Evolutionary conservation across 2,113 vertebrate species (phyloP), one percentile per base, ranked within the genome.

Genomic region (Ursus arctos): DNA sequence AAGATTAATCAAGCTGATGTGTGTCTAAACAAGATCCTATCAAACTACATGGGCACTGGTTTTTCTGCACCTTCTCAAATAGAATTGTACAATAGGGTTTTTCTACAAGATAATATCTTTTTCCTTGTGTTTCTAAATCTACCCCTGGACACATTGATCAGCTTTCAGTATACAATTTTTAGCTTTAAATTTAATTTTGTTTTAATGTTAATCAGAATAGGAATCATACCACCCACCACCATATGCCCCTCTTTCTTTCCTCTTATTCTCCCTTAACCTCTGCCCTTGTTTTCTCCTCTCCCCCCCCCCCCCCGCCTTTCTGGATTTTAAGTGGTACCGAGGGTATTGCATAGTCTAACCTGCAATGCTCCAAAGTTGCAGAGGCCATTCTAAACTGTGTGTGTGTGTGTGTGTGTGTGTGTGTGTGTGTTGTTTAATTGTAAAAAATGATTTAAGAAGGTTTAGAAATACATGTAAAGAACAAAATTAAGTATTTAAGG

Each of bases 401-500:
- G 15, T 72, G 6, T 14, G 18, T n/a, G 43, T n/a, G 6, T 88
- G 13, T 69, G 19, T 19, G 55, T 53, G 26, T 57, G 16, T 57
- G 14, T 28, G 14, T 67, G 3, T 49, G 7, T 49, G 12, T 36
- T 91, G 59, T 80, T 55, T 69, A 49, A 24, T 53, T 40, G 63
- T 72, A 76, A 74, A 94, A 40, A 83, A 51, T 12, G 33, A 47
- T 31, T 55, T 84, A 21, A 15, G 49, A 47, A 51, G 18, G 16
- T 14, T 91, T 86, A 47, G 28, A 85, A 87, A 72, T 47, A 69
- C n/a, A 47, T 8, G 40, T 53, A 96, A 88, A 28, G 36, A 55
- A 76, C 33, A 94, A 74, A 88, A 86, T 40, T 65, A 88, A 90
- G 55, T 57, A 89, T 86, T 61, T 74, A 67, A 83, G 47, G 51